Conservation (phyloP, 2,113 vertebrate genomes). For the Xyrauchen texanus region DNA sequence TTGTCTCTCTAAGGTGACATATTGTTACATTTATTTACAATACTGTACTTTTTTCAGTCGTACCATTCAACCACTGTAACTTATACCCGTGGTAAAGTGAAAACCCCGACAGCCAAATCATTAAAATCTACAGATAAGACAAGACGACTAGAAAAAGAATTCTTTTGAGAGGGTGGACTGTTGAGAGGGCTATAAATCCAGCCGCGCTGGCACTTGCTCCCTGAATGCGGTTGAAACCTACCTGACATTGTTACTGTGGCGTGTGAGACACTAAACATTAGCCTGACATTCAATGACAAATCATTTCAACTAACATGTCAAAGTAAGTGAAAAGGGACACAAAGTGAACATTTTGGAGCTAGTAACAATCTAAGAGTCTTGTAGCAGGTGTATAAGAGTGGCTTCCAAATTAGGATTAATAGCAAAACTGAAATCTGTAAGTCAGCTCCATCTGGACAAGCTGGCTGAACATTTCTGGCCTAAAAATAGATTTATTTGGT, state of each 20-base stretch:
- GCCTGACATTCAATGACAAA: slow-evolving; percentile 16
- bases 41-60: slow-evolving; percentile 47
- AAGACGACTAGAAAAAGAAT: slow-evolving; percentile 45
- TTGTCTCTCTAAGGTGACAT: slow-evolving; percentile 46
- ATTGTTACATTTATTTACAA: slow-evolving; percentile 41
- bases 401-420: neutral
- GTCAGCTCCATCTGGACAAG: neutral
- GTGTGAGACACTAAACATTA: slow-evolving; percentile 14
- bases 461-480: neutral
- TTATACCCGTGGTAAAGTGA: slow-evolving; percentile 58
- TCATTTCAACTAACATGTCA: slow-evolving; percentile 24
- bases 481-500: neutral
- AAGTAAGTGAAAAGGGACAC: neutral
- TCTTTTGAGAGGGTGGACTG: slow-evolving; percentile 40
- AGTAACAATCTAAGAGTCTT: no score
- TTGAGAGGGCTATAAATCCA: slow-evolving; percentile 49
- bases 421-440: neutral
- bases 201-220: slow-evolving; percentile 46
- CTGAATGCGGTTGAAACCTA: slow-evolving; percentile 34
- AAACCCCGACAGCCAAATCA: slow-evolving; percentile 48
- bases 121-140: slow-evolving; percentile 56
- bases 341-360: neutral
- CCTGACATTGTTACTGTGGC: slow-evolving; percentile 36
- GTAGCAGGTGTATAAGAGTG: neutral
- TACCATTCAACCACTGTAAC: slow-evolving; percentile 51